Conservation (phyloP, 2,797 vertebrate species). For the Urocyon cinereoargenteus region DNA sequence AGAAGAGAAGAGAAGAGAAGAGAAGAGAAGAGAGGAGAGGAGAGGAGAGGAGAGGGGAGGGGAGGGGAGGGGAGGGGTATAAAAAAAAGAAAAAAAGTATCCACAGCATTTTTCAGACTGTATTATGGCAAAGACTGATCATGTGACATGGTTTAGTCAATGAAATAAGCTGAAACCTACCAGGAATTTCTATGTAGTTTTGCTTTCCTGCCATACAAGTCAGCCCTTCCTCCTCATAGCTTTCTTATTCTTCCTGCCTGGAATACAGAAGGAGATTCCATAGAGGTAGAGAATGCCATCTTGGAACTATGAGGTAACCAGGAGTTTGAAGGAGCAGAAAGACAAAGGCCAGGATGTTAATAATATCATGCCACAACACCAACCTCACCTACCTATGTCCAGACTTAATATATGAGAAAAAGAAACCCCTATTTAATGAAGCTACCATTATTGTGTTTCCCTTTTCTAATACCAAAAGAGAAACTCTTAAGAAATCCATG, state of each 20-base stretch:
- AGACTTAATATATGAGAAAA: background rate
- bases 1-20: background rate
- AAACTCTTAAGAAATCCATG: background rate
- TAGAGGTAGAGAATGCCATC: background rate
- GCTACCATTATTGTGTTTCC: background rate
- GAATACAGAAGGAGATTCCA: background rate
- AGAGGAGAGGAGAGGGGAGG: background rate
- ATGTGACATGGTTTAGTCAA: background rate
- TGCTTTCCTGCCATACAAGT: background rate
- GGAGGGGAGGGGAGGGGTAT: too few relatives aligned
- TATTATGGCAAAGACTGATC: background rate
- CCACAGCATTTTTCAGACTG: background rate
- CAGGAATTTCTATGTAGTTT: background rate
- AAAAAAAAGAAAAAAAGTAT: background rate
- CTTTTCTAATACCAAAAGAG: background rate
- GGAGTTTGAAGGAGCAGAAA: background rate
- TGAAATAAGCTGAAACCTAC: background rate
- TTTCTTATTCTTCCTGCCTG: background rate
- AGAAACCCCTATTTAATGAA: background rate
- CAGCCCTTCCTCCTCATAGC: background rate
- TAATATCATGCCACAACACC: background rate
- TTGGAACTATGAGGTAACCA: background rate
- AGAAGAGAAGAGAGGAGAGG: rapidly evolving
- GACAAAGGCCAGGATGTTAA: background rate
- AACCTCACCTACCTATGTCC: background rate